phyloP scores from a whole-genome alignment of 2,113 vertebrate genomes.

The Anarhynchus alexandrinus region DNA sequence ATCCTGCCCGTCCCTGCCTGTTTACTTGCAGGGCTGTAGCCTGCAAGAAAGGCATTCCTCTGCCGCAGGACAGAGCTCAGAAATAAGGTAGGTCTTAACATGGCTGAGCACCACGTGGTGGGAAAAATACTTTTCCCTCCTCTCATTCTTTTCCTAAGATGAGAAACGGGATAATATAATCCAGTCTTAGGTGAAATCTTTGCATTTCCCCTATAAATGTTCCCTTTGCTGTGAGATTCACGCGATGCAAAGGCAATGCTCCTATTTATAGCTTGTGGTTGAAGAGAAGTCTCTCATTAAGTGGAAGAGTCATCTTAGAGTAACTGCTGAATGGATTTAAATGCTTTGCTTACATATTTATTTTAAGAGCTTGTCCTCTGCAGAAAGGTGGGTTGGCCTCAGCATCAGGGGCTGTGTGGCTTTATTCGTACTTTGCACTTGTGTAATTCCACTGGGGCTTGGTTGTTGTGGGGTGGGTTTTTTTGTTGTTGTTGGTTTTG shows the following conservation, averaged over 20 bases:
- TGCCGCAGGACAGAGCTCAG: not conserved
- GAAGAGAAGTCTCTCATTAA: slow-evolving; percentile 41
- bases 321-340: slow-evolving; percentile 1
- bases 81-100: not conserved
- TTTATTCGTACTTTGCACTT: not conserved
- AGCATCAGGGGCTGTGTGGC: not conserved
- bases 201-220: not conserved
- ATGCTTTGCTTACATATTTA: not conserved
- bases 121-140: not conserved
- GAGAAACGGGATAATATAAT: not conserved
- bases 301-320: not conserved
- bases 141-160: not conserved
- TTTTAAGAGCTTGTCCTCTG: not conserved
- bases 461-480: not conserved
- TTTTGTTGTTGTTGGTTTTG: not conserved
- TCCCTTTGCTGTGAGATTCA: not conserved
- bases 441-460: not conserved
- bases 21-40: slow-evolving; percentile 23
- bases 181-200: not conserved
- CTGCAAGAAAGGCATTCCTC: not conserved
- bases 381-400: not conserved
- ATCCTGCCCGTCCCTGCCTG: slow-evolving; percentile 49
- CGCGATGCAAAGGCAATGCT: not conserved
- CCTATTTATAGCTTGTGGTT: slow-evolving; percentile 50
- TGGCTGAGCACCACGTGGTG: not conserved